Base-by-base conservation (phyloP, 2,888 invertebrate genomes). In the Celastrina argiolus region DNA sequence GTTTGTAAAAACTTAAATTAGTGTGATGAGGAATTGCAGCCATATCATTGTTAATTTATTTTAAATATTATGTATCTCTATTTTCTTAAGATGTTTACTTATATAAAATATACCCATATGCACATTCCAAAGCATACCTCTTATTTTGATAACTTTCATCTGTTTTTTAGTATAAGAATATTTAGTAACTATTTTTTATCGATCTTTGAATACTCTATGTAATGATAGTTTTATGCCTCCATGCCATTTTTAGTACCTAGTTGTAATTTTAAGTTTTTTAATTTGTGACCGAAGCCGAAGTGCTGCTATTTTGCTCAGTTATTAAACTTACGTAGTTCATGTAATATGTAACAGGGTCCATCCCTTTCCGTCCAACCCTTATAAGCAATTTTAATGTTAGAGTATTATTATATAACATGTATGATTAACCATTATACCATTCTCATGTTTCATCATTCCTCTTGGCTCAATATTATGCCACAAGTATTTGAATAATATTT, bases 1-100 rank as follows among this genome's bases (percentile, higher is more conserved):
- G 61, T 61, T 56, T 61, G 36, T 36, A 39, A 36, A 18, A 12
- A 18, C 56, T 61, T 61, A 28, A 61, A 61, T 36, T 12, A 36
- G 61, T 61, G 36, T 36, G 39, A 36, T 36, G 10, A 34, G 36
- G 16, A 18, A 59, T 61, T 61, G 34, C 22, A 59, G 59, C 59
- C 59, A 59, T 36, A 58, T 59, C 12, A 61, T 61, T 61, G 61
- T 61, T 61, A 22, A 39, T 39, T 61, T 36, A 59, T 59, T 61
- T 61, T 31, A 31, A 16, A 5, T 22, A 39, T 7, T 18, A 61
- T 58, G 31, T 58, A 58, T 16, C n/a, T 61, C 39, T 61, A 61
- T 61, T 61, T 22, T 51, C 22, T 61, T 61, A 61, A 39, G 22
- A 61, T 34, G 26, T 28, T 45, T 18, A 18, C 45, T n/a, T 41